These are phyloP conservation scores for Coremacera marginata DNA, from an alignment of 2,888 invertebrate genomes.

Conservation along the genomic window DNA sequence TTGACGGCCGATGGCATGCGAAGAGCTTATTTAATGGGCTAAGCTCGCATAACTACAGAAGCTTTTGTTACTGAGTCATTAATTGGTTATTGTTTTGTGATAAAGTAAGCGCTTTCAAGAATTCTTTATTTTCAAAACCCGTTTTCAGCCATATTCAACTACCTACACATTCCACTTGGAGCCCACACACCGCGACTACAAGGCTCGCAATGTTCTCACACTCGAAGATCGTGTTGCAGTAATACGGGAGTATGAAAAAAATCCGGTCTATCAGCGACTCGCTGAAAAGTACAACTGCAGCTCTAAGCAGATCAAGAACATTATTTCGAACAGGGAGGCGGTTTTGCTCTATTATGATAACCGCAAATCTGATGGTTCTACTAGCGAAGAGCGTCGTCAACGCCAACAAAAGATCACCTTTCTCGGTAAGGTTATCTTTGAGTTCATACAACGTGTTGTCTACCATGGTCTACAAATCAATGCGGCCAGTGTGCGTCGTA, in stretches of 20 bases:
- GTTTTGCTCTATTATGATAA: conserved; percentile 47
- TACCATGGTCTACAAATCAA: conserved; percentile 48
- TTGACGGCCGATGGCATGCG: no score
- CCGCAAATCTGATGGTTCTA: conserved; percentile 10
- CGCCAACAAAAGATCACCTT: conserved; percentile 54
- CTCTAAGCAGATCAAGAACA: conserved; percentile 57
- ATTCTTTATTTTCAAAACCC: neutral
- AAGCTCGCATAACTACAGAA: conserved; percentile 1
- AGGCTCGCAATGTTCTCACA: conserved; percentile 53
- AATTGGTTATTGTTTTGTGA: neutral
- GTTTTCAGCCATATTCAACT: neutral
- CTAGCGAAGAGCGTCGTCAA: conserved; percentile 36
- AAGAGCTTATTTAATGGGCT: neutral
- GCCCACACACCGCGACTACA: conserved; percentile 46
- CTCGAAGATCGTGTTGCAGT: conserved; percentile 54
- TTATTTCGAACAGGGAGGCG: conserved; percentile 50
- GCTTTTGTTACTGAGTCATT: conserved; percentile 22
- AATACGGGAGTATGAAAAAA: conserved; percentile 53
- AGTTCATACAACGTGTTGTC: conserved; percentile 53
- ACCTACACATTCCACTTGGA: conserved; percentile 10
- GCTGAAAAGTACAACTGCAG: conserved; percentile 55
- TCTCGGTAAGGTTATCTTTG: conserved; percentile 54
- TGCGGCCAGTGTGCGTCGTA: conserved; percentile 45
- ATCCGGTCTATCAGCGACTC: conserved; percentile 53
- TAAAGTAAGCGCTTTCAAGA: neutral